phyloP scores from a whole-genome alignment of 2,113 vertebrate genomes.

The Saguinus midas region DNA sequence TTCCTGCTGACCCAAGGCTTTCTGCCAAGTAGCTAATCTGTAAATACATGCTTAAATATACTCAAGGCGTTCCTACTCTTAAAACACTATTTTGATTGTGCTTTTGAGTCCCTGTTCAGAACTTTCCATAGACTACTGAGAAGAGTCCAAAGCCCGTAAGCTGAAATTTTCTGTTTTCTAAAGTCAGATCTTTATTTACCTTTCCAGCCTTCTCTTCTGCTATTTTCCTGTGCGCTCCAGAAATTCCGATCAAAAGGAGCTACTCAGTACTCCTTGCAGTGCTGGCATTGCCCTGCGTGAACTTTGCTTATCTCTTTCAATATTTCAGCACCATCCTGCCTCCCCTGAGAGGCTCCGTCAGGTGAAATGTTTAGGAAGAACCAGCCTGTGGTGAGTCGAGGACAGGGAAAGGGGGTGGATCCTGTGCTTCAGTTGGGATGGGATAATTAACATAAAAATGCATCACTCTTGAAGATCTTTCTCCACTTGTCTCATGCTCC shows the following conservation, averaged over 20 bases:
- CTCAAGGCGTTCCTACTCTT: not conserved
- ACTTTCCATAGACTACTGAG: not conserved
- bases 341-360: not conserved
- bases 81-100: not conserved
- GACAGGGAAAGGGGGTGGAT: not conserved
- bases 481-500: not conserved
- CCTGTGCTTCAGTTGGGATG: not conserved
- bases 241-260: not conserved
- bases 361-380: not conserved
- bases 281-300: not conserved
- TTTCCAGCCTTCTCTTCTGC: not conserved
- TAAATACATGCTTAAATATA: constrained; percentile 8
- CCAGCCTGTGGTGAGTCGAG: not conserved
- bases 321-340: not conserved
- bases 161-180: not conserved
- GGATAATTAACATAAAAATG: not conserved
- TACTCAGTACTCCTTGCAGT: not conserved
- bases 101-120: not conserved
- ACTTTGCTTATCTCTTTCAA: not conserved
- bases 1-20: not conserved
- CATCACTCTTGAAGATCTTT: not conserved
- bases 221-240: not conserved
- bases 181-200: not conserved
- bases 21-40: not conserved
- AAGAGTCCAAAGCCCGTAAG: not conserved